Evolutionary conservation across 1,140 invertebrate genomes (phyloP).

Genomic region (Octopus bimaculoides): DNA sequence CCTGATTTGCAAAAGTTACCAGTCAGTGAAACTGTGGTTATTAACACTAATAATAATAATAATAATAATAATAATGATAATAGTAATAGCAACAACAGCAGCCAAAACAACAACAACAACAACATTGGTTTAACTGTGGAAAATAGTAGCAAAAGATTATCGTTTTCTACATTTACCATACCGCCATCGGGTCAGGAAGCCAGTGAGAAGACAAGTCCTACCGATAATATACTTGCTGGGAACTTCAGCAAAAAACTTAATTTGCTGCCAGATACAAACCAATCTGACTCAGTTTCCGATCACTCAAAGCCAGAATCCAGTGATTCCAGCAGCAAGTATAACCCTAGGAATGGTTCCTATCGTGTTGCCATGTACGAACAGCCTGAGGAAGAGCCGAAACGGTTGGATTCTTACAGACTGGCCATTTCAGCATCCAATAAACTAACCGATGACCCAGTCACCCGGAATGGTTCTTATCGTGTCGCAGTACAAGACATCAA

Average conservation of each 20-base stretch:
- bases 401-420: slow-evolving; percentile 4
- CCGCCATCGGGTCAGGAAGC: too few relatives aligned
- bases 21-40: not conserved
- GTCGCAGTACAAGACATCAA: slow-evolving; percentile 29
- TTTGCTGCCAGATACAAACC: too few relatives aligned
- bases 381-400: not conserved
- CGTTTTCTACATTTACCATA: too few relatives aligned
- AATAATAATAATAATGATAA: too few relatives aligned
- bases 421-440: slow-evolving; percentile 15
- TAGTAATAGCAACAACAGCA: too few relatives aligned
- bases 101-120: too few relatives aligned
- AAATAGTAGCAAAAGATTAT: too few relatives aligned
- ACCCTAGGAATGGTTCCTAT: slow-evolving; percentile 25
- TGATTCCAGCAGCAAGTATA: not conserved
- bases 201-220: too few relatives aligned
- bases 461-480: slow-evolving; percentile 46
- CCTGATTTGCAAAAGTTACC: not conserved
- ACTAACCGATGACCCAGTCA: slow-evolving; percentile 10
- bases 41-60: not conserved
- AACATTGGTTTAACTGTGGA: too few relatives aligned
- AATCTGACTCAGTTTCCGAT: too few relatives aligned
- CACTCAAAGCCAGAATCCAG: not conserved
- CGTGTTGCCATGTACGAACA: slow-evolving; percentile 30
- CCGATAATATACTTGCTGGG: too few relatives aligned
- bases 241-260: too few relatives aligned